Evolutionary conservation across 2,888 invertebrate genomes (phyloP).

Genomic region (Alloscopus bannaensis): DNA sequence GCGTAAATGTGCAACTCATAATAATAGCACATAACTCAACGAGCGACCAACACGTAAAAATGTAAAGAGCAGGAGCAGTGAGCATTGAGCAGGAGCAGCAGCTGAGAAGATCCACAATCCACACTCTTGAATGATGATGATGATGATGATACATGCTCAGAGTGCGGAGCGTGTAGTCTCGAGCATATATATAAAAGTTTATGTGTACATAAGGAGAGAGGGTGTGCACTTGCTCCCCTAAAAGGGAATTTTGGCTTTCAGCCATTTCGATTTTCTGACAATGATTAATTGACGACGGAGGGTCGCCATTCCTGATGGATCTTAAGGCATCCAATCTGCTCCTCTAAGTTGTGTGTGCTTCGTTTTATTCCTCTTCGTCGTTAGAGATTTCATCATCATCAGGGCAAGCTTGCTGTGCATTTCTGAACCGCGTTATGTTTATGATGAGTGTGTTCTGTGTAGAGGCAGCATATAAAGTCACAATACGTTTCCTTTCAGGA

Average conservation of each 20-base stretch:
- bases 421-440: too few species aligned
- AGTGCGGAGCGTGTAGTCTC: too few species aligned
- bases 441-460: slow-evolving; percentile 4
- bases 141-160: too few species aligned
- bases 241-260: slow-evolving; percentile 74
- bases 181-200: too few species aligned
- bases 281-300: slow-evolving; percentile 73
- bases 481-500: too few species aligned
- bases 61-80: slow-evolving; percentile 29
- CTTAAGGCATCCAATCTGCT: slow-evolving; percentile 73
- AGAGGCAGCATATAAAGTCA: not conserved
- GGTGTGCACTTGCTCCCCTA: slow-evolving; percentile 72
- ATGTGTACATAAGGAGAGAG: slow-evolving; percentile 48
- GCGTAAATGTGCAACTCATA: slow-evolving; percentile 52
- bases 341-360: slow-evolving; percentile 52
- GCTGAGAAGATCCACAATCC: too few species aligned
- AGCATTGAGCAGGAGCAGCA: slow-evolving; percentile 41
- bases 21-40: slow-evolving; percentile 46
- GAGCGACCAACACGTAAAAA: slow-evolving; percentile 27
- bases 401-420: too few species aligned
- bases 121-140: too few species aligned
- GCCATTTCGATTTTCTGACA: slow-evolving; percentile 74
- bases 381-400: too few species aligned
- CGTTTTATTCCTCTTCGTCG: slow-evolving; percentile 13
- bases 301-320: slow-evolving; percentile 74